Conservation (phyloP, 2,113 vertebrate species). For the Puffinus mauretanicus region DNA sequence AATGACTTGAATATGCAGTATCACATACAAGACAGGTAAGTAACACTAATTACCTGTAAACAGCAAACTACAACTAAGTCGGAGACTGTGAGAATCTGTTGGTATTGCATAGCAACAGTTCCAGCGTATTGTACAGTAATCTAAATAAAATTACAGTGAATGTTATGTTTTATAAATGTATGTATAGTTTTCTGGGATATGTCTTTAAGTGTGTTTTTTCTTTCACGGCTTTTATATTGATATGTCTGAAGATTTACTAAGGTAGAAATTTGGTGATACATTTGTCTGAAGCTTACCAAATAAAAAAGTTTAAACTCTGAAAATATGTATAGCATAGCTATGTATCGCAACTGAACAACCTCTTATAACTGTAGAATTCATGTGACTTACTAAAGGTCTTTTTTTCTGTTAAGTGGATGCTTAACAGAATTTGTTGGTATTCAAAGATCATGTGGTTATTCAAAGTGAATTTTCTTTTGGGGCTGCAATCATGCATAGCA, state of each 20-base stretch:
- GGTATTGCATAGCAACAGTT: neutral
- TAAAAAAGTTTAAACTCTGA: neutral
- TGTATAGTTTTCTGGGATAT: neutral
- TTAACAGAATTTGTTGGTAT: neutral
- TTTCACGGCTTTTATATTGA: neutral
- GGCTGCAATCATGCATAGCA: neutral
- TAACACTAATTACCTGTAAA: neutral
- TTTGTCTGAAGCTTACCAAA: neutral
- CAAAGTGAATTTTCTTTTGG: neutral
- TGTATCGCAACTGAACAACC: neutral
- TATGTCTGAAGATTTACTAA: neutral
- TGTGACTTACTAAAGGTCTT: neutral
- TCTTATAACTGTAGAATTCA: neutral
- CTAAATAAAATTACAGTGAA: neutral
- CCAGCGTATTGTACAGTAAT: neutral
- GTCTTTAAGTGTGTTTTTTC: neutral
- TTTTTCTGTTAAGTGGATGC: neutral
- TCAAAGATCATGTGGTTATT: neutral
- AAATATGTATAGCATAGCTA: neutral
- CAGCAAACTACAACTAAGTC: neutral
- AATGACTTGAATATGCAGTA: slow-evolving; percentile 93
- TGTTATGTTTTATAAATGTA: neutral
- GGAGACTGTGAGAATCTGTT: neutral
- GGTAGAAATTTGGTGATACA: neutral
- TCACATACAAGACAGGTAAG: slow-evolving; percentile 90